Evolutionary conservation across 1,140 invertebrate species (phyloP).

Genomic region (Tenebrio molitor): DNA sequence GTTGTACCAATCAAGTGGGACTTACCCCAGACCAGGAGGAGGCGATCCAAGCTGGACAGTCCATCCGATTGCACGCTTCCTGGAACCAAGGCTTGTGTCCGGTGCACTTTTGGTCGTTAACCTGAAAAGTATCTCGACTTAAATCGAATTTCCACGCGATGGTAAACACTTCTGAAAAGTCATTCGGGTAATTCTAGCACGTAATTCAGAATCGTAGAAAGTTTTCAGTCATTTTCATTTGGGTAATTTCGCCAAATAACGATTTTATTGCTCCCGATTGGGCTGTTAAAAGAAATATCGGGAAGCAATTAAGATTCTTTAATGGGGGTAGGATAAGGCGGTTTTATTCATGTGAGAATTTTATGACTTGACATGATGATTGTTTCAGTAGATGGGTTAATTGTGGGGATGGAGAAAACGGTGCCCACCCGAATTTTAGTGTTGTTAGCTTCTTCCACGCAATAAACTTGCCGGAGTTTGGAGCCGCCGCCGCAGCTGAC

Average conservation of each 20-base stretch:
- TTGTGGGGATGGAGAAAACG: no score
- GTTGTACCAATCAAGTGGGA: slow-evolving; percentile 49
- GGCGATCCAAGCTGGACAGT: slow-evolving; percentile 88
- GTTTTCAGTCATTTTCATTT: slow-evolving; percentile 41
- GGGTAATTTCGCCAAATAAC: slow-evolving; percentile 44
- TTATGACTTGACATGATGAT: no score
- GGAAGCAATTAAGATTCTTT: slow-evolving; percentile 19
- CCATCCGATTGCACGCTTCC: slow-evolving; percentile 84
- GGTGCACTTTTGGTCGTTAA: slow-evolving; percentile 81
- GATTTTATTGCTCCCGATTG: slow-evolving; percentile 43
- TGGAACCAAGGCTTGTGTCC: slow-evolving; percentile 81
- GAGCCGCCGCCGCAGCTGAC: slow-evolving; percentile 87
- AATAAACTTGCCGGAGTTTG: slow-evolving; percentile 81
- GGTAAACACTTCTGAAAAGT: slow-evolving; percentile 28
- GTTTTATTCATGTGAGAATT: slow-evolving; percentile 18
- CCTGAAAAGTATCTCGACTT: slow-evolving; percentile 66
- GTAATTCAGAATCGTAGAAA: slow-evolving; percentile 21
- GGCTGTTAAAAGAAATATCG: slow-evolving; percentile 22
- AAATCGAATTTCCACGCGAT: not conserved
- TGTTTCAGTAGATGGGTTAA: no score
- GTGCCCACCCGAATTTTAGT: slow-evolving; percentile 78
- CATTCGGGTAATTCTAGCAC: slow-evolving; percentile 13
- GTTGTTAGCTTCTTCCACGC: slow-evolving; percentile 81
- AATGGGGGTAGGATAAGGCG: slow-evolving; percentile 9
- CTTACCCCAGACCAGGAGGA: slow-evolving; percentile 90